Percentiles rank a stretch among this genome's conserved stretches.
Evolutionary conservation across 2,888 invertebrate species (phyloP).

Genomic region (Calliphora vomitoria): DNA sequence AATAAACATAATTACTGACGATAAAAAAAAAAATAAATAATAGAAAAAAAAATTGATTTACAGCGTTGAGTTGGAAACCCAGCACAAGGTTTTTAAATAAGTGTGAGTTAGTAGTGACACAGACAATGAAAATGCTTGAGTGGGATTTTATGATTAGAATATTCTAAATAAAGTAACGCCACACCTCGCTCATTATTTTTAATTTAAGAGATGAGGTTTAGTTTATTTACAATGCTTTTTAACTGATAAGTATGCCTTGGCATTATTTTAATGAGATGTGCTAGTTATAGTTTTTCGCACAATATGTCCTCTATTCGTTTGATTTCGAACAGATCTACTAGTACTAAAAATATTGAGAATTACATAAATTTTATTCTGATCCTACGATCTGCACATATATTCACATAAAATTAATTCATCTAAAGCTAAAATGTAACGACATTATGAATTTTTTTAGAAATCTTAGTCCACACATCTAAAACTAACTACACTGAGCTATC

Average conservation of each 20-base stretch:
- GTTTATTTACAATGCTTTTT: background rate
- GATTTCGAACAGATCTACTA: no score
- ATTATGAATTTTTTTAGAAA: no score
- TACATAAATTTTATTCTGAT: no score
- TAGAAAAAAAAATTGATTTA: conserved; percentile 27
- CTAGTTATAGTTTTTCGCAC: background rate
- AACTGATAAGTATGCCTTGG: background rate
- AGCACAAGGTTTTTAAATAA: background rate
- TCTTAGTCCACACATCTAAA: no score
- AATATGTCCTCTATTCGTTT: background rate
- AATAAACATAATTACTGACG: conserved; percentile 29
- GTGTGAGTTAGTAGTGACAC: no score
- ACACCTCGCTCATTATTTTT: background rate
- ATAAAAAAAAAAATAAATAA: conserved; percentile 4
- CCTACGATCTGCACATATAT: no score
- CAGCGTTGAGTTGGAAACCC: conserved; percentile 8
- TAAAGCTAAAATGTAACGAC: no score
- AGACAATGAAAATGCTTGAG: no score
- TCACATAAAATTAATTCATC: no score
- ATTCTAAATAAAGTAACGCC: background rate
- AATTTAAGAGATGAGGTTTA: background rate
- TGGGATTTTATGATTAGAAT: background rate
- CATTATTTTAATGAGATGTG: background rate
- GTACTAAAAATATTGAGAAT: no score
- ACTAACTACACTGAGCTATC: no score